These are phyloP conservation scores for Lasiommata megera DNA, from an alignment of 2,888 invertebrate species.

Conservation along the genomic window DNA sequence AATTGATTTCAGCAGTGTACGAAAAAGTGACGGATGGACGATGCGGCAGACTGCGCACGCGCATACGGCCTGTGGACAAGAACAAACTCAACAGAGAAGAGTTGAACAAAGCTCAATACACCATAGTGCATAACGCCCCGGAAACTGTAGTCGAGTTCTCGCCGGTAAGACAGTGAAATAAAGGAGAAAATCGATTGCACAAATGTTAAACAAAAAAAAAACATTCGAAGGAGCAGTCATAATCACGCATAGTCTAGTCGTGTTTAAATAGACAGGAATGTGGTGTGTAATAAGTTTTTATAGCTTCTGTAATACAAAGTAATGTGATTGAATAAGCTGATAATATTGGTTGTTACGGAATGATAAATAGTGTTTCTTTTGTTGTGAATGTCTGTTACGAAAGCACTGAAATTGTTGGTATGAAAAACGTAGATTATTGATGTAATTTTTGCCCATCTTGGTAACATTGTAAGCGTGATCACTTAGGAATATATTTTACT, in stretches of 20 bases:
- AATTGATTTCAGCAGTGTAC: constrained; percentile 54
- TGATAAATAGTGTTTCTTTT: not conserved
- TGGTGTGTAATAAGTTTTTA: constrained; percentile 8
- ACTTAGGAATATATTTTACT: too few species aligned
- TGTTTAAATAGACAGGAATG: constrained; percentile 16
- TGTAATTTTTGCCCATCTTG: constrained; percentile 1
- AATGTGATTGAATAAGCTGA: constrained; percentile 3
- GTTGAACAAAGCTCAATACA: constrained; percentile 62
- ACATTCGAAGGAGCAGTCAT: constrained; percentile 9
- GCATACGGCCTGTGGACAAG: constrained; percentile 60
- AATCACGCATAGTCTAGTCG: constrained; percentile 21
- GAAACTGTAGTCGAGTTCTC: constrained; percentile 58
- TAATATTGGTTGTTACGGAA: constrained; percentile 6
- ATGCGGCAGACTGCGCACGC: constrained; percentile 66
- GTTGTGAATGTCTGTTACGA: not conserved
- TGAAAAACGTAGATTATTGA: not conserved
- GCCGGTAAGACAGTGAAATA: constrained; percentile 31
- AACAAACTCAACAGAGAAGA: constrained; percentile 61
- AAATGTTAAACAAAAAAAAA: not conserved
- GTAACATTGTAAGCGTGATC: not conserved
- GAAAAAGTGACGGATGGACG: constrained; percentile 67
- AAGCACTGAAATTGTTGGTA: not conserved
- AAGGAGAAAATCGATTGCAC: constrained; percentile 5
- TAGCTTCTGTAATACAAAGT: not conserved
- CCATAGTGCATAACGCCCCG: constrained; percentile 51